Evolutionary conservation across 2,888 invertebrate species (phyloP).

Genomic region (Mechanitis messenoides): DNA sequence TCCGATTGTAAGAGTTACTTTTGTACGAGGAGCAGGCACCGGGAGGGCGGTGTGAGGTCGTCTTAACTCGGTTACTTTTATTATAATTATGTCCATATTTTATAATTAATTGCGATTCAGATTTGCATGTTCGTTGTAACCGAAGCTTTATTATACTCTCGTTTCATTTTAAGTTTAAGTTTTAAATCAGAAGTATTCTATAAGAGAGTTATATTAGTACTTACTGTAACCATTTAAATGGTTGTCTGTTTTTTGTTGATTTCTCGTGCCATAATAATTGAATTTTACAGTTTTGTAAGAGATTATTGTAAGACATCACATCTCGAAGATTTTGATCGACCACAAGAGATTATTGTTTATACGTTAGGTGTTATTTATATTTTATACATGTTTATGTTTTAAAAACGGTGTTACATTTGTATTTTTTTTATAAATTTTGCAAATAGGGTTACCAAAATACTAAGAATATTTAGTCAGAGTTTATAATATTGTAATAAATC

Average conservation of each 20-base stretch:
- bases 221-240: too few species aligned
- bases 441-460: background rate
- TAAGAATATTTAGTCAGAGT: background rate
- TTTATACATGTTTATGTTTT: background rate
- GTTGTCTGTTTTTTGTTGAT: background rate
- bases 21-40: too few species aligned
- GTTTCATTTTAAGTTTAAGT: too few species aligned
- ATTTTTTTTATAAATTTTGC: background rate
- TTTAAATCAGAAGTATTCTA: too few species aligned
- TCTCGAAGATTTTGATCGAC: background rate
- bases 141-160: too few species aligned
- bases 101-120: too few species aligned
- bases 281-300: conserved; percentile 6
- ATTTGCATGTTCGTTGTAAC: too few species aligned
- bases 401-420: background rate
- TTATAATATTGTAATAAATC: background rate
- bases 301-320: background rate
- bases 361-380: background rate
- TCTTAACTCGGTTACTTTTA: too few species aligned
- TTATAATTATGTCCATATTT: too few species aligned
- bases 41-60: too few species aligned
- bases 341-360: background rate
- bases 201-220: too few species aligned
- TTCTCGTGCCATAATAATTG: conserved; percentile 14
- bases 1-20: too few species aligned